phyloP scores from a whole-genome alignment of 2,113 vertebrate species.

The Galeopterus variegatus region DNA sequence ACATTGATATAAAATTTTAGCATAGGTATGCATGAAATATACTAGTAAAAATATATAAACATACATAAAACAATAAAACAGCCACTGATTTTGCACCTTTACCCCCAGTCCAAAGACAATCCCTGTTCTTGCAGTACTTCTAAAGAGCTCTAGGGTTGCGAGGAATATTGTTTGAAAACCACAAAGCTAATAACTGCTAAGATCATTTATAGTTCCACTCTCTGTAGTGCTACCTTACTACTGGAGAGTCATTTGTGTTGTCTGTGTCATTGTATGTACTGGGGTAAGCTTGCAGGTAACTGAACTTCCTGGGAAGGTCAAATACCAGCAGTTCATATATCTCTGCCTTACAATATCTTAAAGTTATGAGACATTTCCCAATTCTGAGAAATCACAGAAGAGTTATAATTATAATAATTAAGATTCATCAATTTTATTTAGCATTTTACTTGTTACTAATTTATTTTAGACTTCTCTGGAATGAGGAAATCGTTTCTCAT shows the following conservation, averaged over 20 bases:
- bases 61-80: not conserved
- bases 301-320: constrained; percentile 4
- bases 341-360: not conserved
- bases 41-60: not conserved
- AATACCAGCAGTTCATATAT: not conserved
- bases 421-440: not conserved
- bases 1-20: not conserved
- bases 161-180: not conserved
- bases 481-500: not conserved
- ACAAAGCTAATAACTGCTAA: not conserved
- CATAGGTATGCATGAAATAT: not conserved
- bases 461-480: not conserved
- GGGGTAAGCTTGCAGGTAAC: not conserved
- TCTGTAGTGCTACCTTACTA: not conserved
- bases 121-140: not conserved
- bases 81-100: not conserved
- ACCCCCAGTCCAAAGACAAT: not conserved
- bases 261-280: not conserved
- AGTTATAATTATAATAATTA: not conserved
- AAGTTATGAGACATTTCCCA: not conserved
- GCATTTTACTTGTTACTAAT: not conserved
- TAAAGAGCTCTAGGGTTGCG: not conserved
- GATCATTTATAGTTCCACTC: not conserved
- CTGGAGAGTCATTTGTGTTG: not conserved
- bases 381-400: constrained; percentile 12